These are phyloP conservation scores for Reinhardtius hippoglossoides DNA, from an alignment of 2,113 vertebrate genomes.

Conservation along the genomic window DNA sequence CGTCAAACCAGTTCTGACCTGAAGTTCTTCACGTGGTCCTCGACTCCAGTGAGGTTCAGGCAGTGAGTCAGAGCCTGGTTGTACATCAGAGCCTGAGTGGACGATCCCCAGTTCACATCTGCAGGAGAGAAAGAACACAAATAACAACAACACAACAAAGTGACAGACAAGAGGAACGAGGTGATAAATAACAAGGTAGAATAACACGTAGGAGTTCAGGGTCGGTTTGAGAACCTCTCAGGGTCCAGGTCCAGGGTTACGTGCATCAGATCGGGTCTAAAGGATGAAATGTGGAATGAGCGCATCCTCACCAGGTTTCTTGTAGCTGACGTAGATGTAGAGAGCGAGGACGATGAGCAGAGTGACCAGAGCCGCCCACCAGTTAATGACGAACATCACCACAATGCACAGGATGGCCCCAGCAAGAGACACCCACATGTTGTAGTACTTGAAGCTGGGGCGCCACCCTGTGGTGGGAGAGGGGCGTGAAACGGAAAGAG, in stretches of 20 bases:
- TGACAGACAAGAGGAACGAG: not conserved
- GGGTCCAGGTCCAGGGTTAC: not conserved
- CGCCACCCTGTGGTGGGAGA: slow-evolving; percentile 89
- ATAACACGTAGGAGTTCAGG: too few species aligned
- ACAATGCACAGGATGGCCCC: slow-evolving; percentile 94
- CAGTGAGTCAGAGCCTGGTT: slow-evolving; percentile 94
- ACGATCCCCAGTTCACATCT: slow-evolving; percentile 99
- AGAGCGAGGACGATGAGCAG: slow-evolving; percentile 95
- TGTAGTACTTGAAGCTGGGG: slow-evolving; percentile 97
- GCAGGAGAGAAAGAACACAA: not conserved
- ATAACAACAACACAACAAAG: not conserved
- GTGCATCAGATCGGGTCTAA: not conserved
- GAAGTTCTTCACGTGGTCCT: slow-evolving; percentile 98
- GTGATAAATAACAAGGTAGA: too few species aligned
- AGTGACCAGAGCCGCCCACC: slow-evolving; percentile 95
- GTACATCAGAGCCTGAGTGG: slow-evolving; percentile 97
- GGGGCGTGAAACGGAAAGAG: not conserved
- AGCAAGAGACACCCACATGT: slow-evolving; percentile 95
- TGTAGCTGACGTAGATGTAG: slow-evolving; percentile 97
- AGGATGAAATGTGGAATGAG: not conserved
- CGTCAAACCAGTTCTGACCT: too few species aligned
- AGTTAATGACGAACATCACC: slow-evolving; percentile 99
- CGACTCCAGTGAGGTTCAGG: slow-evolving; percentile 91
- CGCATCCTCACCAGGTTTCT: slow-evolving; percentile 88
- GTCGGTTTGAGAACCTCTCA: too few species aligned